These are phyloP conservation scores for Drosophila serrata DNA, from an alignment of 1,140 invertebrate genomes.

Conservation along the genomic window DNA sequence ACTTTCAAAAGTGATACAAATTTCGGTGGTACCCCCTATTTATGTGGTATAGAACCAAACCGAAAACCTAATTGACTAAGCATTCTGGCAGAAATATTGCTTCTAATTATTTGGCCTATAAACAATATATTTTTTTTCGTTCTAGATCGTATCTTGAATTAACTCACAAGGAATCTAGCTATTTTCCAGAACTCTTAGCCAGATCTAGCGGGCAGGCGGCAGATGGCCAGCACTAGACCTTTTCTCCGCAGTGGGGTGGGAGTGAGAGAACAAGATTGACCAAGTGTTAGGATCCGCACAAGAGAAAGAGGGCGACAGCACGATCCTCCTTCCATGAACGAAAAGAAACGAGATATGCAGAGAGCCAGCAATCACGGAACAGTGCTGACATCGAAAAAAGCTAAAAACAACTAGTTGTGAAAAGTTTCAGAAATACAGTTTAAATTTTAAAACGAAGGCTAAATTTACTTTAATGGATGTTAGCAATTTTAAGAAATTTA, in stretches of 20 bases:
- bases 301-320: too few relatives aligned
- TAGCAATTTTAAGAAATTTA: background rate
- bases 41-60: background rate
- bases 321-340: too few relatives aligned
- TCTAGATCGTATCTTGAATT: too few relatives aligned
- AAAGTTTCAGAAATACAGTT: background rate
- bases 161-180: background rate
- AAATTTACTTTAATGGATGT: background rate
- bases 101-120: too few relatives aligned
- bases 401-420: constrained; percentile 6
- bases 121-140: too few relatives aligned
- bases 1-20: background rate
- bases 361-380: too few relatives aligned
- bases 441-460: constrained; percentile 1
- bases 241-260: too few relatives aligned
- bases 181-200: constrained; percentile 1
- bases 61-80: background rate
- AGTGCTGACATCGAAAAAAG: too few relatives aligned
- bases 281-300: too few relatives aligned
- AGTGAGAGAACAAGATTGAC: too few relatives aligned
- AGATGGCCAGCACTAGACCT: background rate
- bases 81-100: background rate
- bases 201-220: constrained; percentile 5
- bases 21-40: background rate
- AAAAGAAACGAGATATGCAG: too few relatives aligned